Percentiles rank a stretch among this genome's conserved stretches.
Conservation (phyloP, 2,797 vertebrate species). For the Corythornis leucogaster region DNA sequence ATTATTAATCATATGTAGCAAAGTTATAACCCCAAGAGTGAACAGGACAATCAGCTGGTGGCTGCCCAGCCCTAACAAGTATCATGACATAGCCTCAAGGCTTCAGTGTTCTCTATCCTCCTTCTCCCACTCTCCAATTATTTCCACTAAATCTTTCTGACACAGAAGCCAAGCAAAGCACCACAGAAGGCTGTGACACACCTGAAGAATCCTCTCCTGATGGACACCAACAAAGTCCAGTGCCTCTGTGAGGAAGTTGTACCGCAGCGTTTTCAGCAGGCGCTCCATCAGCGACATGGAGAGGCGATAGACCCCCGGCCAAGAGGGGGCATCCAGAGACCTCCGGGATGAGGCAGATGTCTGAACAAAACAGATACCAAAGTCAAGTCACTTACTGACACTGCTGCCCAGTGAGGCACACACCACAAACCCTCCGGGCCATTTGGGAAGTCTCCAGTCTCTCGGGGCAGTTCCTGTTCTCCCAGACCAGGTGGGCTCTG, state of each 20-base stretch:
- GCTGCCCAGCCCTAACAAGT: background rate
- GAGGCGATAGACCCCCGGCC: slow-evolving; percentile 94
- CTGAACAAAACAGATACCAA: slow-evolving; percentile 42
- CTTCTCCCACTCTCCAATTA: background rate
- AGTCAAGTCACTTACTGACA: fast-evolving
- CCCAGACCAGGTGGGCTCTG: background rate
- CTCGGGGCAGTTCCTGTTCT: background rate
- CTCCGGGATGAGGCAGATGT: slow-evolving; percentile 85
- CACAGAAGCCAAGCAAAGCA: background rate
- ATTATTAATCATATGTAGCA: background rate
- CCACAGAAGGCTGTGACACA: slow-evolving; percentile 13
- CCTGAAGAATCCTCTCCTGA: slow-evolving; percentile 97
- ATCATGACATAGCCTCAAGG: fast-evolving
- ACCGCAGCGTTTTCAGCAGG: slow-evolving; percentile 95
- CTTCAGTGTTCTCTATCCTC: background rate
- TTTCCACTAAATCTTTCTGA: background rate
- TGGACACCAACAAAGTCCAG: slow-evolving; percentile 97
- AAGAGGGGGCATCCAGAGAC: slow-evolving; percentile 91
- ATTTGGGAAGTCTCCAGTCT: background rate
- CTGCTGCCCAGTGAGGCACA: background rate
- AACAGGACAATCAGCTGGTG: background rate
- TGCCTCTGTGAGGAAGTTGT: slow-evolving; percentile 95
- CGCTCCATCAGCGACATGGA: slow-evolving; percentile 95
- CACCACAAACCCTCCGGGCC: background rate
- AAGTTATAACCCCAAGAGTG: background rate